Evolutionary conservation across 2,797 vertebrate genomes (phyloP), one percentile per base, ranked within the genome.

Genomic region (Halcyon chelicuti): DNA sequence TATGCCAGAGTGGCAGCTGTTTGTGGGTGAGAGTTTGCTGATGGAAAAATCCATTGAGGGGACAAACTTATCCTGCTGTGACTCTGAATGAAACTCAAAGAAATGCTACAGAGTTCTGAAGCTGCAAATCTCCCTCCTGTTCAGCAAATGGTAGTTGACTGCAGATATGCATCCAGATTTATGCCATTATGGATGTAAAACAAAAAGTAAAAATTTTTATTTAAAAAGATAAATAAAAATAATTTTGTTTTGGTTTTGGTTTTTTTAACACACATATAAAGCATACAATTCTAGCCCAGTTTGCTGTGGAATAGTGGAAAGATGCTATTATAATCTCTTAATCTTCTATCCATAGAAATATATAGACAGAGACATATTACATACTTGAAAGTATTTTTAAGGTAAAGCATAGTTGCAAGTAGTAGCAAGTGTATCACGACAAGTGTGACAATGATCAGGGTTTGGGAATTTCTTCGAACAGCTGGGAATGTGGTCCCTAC

Each of bases 11-110:
- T 2, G 6, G 33, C 74, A 85, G 92, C 84, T 94, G 61, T 70
- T 87, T 88, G 58, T 46, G 86, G 80, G 74, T 82, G 63, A 93
- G 62, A 85, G 63, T 85, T 82, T 85, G 51, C 67, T 93, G 74
- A 58, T 52, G 37, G 31, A 85, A 96, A 97, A 97, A 87, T 60
- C 78, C 55, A 44, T 5, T 37, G 60, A 14, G 42, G 60, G 54
- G 74, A 85, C 63, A 79, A 89, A 79, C 60, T 78, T 78, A 42
- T 29, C 71, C 71, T 94, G n/a, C 63, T 89, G 67, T 71, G 74
- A 75, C 42, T 71, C 58, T 75, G 54, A 92, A 86, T 46, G 66
- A 74, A 23, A 60, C 10, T 76, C 47, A 73, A 65, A 92, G 80
- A 88, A 82, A 73, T 10, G 3, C 10, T 51, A 28, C 29, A 82